Conservation (phyloP, 2,797 vertebrate genomes). For the Notolepis coatsorum region DNA sequence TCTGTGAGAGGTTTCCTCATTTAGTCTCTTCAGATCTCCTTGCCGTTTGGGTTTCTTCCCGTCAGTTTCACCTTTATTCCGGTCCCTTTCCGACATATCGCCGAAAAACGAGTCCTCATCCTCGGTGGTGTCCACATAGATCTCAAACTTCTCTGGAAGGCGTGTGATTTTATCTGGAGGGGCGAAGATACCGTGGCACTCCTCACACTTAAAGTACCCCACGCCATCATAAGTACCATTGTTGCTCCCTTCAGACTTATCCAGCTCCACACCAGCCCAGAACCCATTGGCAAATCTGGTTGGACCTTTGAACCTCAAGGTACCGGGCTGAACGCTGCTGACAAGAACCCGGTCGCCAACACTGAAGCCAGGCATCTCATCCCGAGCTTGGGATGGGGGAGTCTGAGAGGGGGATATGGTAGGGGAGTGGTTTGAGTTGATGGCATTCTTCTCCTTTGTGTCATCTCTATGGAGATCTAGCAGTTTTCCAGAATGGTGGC, state of each 20-base stretch:
- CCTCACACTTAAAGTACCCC: slow-evolving; percentile 89
- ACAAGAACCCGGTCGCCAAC: slow-evolving; percentile 94
- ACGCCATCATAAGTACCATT: slow-evolving; percentile 91
- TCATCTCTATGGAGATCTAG: slow-evolving; percentile 79
- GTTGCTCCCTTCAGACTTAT: slow-evolving; percentile 94
- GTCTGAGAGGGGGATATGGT: slow-evolving; percentile 53
- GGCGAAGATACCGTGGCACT: slow-evolving; percentile 94
- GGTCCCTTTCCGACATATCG: slow-evolving; percentile 64
- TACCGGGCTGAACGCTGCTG: slow-evolving; percentile 92
- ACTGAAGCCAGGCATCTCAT: slow-evolving; percentile 84
- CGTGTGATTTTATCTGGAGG: slow-evolving; percentile 92
- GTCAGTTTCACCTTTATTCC: slow-evolving; percentile 37
- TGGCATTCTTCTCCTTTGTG: slow-evolving; percentile 50
- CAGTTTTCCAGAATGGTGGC: slow-evolving; percentile 73
- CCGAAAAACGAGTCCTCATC: slow-evolving; percentile 85
- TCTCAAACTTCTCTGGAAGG: slow-evolving; percentile 79
- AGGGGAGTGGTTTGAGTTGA: slow-evolving; percentile 43
- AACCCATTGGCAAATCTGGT: slow-evolving; percentile 93
- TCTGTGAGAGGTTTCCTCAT: slow-evolving; percentile 35
- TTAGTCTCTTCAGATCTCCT: slow-evolving; percentile 51
- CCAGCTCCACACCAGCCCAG: slow-evolving; percentile 97
- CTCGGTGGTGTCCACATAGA: slow-evolving; percentile 77
- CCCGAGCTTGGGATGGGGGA: slow-evolving; percentile 46
- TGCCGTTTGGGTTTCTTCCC: slow-evolving; percentile 46
- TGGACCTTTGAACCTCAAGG: slow-evolving; percentile 90